These are phyloP conservation scores for Xenops minutus DNA, from an alignment of 2,797 vertebrate species.

Conservation along the genomic window DNA sequence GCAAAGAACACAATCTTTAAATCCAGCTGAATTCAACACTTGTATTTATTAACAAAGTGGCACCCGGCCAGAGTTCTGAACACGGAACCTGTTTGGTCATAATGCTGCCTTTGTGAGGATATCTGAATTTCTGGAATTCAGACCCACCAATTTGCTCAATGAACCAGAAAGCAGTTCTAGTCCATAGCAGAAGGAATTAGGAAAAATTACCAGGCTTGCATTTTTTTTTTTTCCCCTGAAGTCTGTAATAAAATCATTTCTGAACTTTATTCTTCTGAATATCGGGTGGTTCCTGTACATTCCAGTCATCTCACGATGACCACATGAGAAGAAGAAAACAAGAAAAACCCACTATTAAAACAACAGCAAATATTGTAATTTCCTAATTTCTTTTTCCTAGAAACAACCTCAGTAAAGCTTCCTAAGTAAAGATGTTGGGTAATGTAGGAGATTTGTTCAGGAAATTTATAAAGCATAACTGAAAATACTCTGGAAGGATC, in stretches of 20 bases:
- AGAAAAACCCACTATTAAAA: not conserved
- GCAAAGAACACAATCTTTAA: conserved; percentile 68
- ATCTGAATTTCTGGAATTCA: conserved; percentile 28
- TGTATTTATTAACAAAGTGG: conserved; percentile 66
- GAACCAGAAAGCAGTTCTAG: conserved; percentile 49
- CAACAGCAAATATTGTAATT: conserved; percentile 14
- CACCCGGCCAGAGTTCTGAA: conserved; percentile 27
- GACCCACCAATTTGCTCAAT: conserved; percentile 29
- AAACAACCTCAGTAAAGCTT: conserved; percentile 17
- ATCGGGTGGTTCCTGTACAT: not conserved
- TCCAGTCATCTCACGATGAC: not conserved
- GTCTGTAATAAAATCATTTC: conserved; percentile 17
- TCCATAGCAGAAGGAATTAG: conserved; percentile 31
- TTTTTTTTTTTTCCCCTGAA: not conserved
- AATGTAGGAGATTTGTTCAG: not conserved
- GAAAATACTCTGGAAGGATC: not conserved
- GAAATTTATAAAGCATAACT: not conserved
- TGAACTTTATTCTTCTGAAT: conserved; percentile 2
- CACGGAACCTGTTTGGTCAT: not conserved
- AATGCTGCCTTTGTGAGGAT: conserved; percentile 32
- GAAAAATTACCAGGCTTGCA: conserved; percentile 29
- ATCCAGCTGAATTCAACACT: conserved; percentile 59
- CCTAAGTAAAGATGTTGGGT: not conserved
- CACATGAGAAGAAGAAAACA: not conserved
- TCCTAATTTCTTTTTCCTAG: conserved; percentile 31